Evolutionary conservation across 2,888 invertebrate species (phyloP), one percentile per base, ranked within the genome.

Genomic region (Lordiphosa andalusiaca): DNA sequence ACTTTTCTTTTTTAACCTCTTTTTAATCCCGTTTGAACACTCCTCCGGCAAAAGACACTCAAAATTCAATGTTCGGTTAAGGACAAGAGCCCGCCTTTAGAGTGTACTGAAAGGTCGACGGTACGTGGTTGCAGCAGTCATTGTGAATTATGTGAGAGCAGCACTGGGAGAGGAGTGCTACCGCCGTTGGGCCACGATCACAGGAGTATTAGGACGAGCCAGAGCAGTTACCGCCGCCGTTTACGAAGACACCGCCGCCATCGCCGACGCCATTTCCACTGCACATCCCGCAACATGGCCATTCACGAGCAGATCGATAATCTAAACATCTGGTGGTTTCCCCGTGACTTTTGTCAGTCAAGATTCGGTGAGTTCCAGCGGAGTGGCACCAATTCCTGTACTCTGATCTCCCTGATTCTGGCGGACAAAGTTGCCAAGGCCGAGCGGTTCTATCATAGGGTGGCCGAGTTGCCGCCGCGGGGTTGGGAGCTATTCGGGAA

Each of bases 321-420:
- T 35, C 76, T 91, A 4, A 83, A 86, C 57, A 86, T 90, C 56
- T 90, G 89, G 82, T 93, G 92, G 92, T 93, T 92, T 71, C 90
- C 92, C 50, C 84, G 89, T 30, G 90, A 91, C 71, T 93, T 93
- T 78, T 91, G 92, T 1, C 93, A 93, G 85, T 91, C 91, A 41
- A 90, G 90, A 49, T 93, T 91, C 82, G 92, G 91, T 57, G 88
- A 90, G 55, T 88, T 88, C 71, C 88, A 89, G 56, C 81, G 86
- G 51, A 89, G 84, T 86, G 92, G 91, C 50, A 92, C 92, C 69
- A 91, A 92, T 85, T 93, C 93, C 6, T 93, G 93, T 68, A 93
- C 93, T 1, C 86, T 93, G 51, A 93, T 93, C 70, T 92, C 91
- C 37, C 85, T 92, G 19, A 88, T 93, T 48, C 87, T 92, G 59